These are phyloP conservation scores for Craseonycteris thonglongyai DNA, from an alignment of 2,113 vertebrate genomes.

Conservation along the genomic window DNA sequence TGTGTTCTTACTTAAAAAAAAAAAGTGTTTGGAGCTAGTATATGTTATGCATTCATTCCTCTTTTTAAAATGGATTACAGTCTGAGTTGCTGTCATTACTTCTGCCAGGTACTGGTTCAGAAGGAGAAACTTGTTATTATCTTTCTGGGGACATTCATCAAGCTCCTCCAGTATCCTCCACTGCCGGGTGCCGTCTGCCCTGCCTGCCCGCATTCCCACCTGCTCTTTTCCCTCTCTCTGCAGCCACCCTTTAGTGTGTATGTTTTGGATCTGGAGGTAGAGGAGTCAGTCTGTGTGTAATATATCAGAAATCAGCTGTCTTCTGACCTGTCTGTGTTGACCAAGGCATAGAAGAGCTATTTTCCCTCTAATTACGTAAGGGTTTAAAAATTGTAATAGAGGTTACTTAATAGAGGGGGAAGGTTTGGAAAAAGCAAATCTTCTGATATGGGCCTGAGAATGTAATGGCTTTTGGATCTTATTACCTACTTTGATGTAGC, in stretches of 20 bases:
- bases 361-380: background rate
- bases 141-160: background rate
- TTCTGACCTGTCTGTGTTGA: background rate
- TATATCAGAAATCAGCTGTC: background rate
- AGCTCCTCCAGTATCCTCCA: background rate
- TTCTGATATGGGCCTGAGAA: background rate
- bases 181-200: constrained; percentile 27
- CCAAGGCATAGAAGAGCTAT: background rate
- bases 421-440: background rate
- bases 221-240: background rate
- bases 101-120: constrained; percentile 8
- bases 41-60: background rate
- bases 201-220: background rate
- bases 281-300: background rate
- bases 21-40: background rate
- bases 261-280: background rate
- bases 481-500: background rate
- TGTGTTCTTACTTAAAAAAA: background rate
- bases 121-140: constrained; percentile 15
- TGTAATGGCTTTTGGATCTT: background rate
- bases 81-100: constrained; percentile 36
- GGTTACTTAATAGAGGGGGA: background rate
- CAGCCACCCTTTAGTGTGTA: background rate
- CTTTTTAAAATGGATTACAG: constrained; percentile 22
- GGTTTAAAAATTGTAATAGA: background rate